Evolutionary conservation across 2,888 invertebrate genomes (phyloP), one percentile per base, ranked within the genome.

Genomic region (Alcis repandata): DNA sequence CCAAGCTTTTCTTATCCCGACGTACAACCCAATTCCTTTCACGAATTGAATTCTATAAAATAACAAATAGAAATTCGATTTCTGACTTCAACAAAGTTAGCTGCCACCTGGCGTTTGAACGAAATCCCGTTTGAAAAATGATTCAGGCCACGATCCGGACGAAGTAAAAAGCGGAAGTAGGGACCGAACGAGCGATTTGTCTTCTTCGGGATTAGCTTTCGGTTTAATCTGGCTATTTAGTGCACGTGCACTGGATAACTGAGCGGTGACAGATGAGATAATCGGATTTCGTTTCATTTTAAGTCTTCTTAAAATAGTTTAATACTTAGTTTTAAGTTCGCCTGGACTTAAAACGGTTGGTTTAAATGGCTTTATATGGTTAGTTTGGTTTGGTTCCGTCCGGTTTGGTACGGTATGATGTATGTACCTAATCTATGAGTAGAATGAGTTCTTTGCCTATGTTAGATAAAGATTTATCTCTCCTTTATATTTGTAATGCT

Each of bases 121-220:
- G 76, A 78, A 79, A 78, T 79, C 74, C 75, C 67, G 45, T 63
- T 73, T 79, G 78, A 79, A 70, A 78, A 78, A 79, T 75, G 69
- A 71, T 71, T 60, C 63, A 49, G 49, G 19, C 54, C 41, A n/a
- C 38, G 56, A 66, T 66, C 59, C 43, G 45, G 38, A 45, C 27
- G 51, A 40, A 45, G 46, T 51, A 61, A 70, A 68, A 65, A 63
- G 63, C 56, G 52, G 59, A 58, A 38, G 49, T 52, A 20, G 43
- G 51, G 52, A 46, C 56, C 49, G 70, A 43, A 61, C 56, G 60
- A 22, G 32, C 56, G 38, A 70, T 72, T 70, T 70, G 68, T 72
- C 68, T 63, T 51, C 36, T 58, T 48, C 27, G 38, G 62, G 67
- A 68, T 72, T 67, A 70, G 22, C 54, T 36, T 13, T 27, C 41